Percentiles rank a stretch among this genome's conserved stretches.
phyloP scores from a whole-genome alignment of 2,113 vertebrate genomes.

The Sialia sialis region DNA sequence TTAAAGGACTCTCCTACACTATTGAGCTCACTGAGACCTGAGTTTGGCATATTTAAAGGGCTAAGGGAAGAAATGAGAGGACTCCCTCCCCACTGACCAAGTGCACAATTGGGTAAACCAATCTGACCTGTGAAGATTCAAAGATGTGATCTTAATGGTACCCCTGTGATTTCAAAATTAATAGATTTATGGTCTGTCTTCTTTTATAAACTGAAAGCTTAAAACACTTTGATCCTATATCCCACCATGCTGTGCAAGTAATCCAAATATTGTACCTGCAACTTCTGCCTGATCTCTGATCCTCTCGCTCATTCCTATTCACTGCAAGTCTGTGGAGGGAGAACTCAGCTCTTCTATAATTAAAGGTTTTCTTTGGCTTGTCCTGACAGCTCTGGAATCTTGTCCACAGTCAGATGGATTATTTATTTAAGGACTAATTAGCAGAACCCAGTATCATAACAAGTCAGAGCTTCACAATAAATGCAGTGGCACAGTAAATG shows the following conservation, averaged over 20 bases:
- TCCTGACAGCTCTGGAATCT: neutral
- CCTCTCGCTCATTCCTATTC: neutral
- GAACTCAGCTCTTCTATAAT: neutral
- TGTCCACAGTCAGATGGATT: neutral
- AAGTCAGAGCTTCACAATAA: conserved; percentile 14
- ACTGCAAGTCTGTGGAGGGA: neutral
- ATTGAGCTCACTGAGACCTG: neutral
- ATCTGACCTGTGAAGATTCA: neutral
- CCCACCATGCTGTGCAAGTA: neutral
- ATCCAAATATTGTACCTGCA: neutral
- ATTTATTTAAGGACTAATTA: conserved; percentile 45
- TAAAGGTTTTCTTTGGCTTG: neutral
- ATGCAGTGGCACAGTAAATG: neutral
- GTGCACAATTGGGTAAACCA: neutral
- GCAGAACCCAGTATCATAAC: neutral
- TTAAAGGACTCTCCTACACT: neutral
- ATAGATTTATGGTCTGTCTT: neutral
- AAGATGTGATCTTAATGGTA: neutral
- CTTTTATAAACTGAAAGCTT: neutral
- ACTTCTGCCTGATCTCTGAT: neutral
- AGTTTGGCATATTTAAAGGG: neutral
- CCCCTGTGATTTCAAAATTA: neutral
- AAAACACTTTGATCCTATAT: neutral
- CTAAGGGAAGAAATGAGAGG: neutral
- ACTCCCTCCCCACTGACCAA: neutral